A percentile compares a stretch with the other conserved stretches of the same genome.
Evolutionary conservation across 2,113 vertebrate genomes (phyloP).

Genomic region (Columba livia): DNA sequence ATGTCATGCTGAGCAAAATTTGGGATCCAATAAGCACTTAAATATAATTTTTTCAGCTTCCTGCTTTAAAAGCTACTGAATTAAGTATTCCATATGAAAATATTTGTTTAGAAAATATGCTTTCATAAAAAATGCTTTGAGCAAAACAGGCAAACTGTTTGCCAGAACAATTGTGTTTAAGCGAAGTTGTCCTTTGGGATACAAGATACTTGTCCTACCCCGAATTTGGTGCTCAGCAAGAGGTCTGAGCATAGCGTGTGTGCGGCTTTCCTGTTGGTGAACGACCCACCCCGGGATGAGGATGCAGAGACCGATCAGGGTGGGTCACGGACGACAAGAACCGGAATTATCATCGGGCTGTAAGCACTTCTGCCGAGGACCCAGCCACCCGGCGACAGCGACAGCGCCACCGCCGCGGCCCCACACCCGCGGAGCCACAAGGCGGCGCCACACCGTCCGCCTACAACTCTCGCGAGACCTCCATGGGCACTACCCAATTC

Average conservation of each 20-base stretch:
- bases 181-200: neutral
- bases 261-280: no score
- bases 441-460: no score
- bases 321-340: no score
- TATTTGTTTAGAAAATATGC: neutral
- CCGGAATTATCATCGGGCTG: no score
- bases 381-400: no score
- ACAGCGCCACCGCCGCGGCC: no score
- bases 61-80: neutral
- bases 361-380: no score
- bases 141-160: neutral
- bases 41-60: neutral
- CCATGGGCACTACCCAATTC: accelerated
- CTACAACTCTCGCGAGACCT: neutral
- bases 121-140: neutral
- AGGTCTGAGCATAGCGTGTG: neutral
- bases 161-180: neutral
- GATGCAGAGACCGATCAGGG: no score
- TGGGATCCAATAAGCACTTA: neutral
- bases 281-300: no score
- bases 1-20: neutral
- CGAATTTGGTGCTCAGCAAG: neutral
- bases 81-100: neutral
- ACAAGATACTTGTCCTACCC: neutral
- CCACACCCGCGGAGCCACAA: no score